These are phyloP conservation scores for Drosophila meridionalis DNA, from an alignment of 2,888 invertebrate species.

Conservation along the genomic window DNA sequence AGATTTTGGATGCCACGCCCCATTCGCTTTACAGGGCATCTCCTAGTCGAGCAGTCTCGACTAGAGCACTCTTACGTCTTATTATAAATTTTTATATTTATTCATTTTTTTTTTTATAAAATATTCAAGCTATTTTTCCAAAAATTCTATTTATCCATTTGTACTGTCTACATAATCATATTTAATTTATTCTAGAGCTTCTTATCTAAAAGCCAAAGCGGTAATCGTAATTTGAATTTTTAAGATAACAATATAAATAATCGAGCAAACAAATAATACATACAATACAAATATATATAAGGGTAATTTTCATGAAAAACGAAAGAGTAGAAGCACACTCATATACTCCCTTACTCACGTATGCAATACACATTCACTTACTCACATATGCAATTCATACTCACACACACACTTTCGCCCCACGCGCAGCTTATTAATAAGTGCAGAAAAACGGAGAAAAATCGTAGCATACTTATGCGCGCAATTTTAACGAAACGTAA, in stretches of 20 bases:
- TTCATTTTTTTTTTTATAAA: too few species aligned
- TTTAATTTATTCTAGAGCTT: neutral
- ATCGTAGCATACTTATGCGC: constrained; percentile 48
- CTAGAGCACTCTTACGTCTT: neutral
- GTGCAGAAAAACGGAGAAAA: constrained; percentile 27
- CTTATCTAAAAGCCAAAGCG: neutral
- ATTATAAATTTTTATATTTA: too few species aligned
- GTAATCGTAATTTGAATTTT: neutral
- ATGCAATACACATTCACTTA: neutral
- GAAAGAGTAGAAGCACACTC: neutral
- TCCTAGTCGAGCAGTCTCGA: too few species aligned
- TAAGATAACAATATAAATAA: neutral
- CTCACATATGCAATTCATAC: neutral
- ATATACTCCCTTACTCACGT: neutral
- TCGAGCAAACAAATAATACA: neutral
- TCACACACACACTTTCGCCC: neutral
- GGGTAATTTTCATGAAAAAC: neutral
- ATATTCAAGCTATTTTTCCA: too few species aligned
- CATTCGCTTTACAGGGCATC: too few species aligned
- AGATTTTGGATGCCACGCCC: too few species aligned
- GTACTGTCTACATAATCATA: neutral
- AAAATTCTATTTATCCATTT: neutral
- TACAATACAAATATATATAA: neutral
- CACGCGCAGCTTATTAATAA: constrained; percentile 50
- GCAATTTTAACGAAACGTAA: constrained; percentile 38